These are phyloP conservation scores for Oreochromis tanganicae DNA, from an alignment of 2,113 vertebrate genomes.

Conservation along the genomic window DNA sequence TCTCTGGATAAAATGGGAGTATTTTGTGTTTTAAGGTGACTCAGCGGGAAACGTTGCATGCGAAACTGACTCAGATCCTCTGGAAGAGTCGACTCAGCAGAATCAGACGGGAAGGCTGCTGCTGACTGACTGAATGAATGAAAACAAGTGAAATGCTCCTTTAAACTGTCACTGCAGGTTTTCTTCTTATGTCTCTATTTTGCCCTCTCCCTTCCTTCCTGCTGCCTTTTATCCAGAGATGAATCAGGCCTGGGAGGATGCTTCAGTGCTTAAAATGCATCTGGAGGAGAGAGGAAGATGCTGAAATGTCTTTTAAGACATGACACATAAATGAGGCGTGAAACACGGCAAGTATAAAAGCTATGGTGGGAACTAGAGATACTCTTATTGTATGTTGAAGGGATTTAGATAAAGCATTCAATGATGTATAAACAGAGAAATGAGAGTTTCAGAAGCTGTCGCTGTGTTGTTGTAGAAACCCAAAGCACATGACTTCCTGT, in stretches of 20 bases:
- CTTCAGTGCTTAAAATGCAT: not conserved
- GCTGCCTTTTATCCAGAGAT: not conserved
- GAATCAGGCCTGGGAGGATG: rapidly evolving
- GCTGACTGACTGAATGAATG: not conserved
- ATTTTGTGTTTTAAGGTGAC: not conserved
- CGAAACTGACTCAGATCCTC: conserved; percentile 16
- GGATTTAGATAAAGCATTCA: not conserved
- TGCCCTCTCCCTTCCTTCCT: not conserved
- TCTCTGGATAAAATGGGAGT: not conserved
- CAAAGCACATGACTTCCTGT: not conserved
- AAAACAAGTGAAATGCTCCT: not conserved
- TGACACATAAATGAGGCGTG: not conserved
- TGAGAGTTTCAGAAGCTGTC: not conserved
- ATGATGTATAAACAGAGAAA: not conserved
- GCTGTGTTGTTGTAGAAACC: not conserved
- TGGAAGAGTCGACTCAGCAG: not conserved
- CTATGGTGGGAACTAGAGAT: not conserved
- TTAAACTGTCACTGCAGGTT: not conserved
- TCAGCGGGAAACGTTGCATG: not conserved
- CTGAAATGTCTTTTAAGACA: not conserved
- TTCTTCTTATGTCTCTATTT: not conserved
- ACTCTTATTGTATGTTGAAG: rapidly evolving
- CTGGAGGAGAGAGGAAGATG: not conserved
- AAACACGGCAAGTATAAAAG: not conserved
- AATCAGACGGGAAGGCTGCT: not conserved